These are phyloP conservation scores for Strigamia crassipes DNA, from an alignment of 2,888 invertebrate species.

Conservation along the genomic window DNA sequence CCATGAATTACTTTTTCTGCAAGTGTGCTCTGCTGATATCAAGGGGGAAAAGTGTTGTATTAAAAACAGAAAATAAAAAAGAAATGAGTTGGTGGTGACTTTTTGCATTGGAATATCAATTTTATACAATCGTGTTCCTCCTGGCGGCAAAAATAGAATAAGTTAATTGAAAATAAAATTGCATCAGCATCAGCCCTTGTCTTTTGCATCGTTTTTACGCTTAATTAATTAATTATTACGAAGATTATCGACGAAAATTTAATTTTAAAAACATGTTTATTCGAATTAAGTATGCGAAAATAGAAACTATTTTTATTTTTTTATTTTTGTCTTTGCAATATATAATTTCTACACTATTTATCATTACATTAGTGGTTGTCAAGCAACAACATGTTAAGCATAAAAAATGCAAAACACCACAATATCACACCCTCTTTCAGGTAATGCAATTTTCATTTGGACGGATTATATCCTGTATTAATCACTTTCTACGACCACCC, in stretches of 20 bases:
- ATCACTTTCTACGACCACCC: not conserved
- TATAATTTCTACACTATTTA: not conserved
- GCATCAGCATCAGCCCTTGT: not conserved
- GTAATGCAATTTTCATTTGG: not conserved
- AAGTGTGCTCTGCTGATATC: constrained; percentile 1
- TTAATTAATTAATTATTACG: not conserved
- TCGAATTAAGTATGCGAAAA: not conserved
- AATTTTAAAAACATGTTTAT: not conserved
- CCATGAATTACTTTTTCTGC: not conserved
- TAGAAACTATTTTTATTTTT: not conserved
- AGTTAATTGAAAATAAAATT: not conserved
- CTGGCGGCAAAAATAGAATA: not conserved
- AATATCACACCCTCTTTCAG: not conserved
- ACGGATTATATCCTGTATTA: not conserved
- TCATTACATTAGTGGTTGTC: not conserved
- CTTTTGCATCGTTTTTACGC: not conserved
- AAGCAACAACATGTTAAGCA: not conserved
- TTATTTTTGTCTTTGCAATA: not conserved
- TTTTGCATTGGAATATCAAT: not conserved
- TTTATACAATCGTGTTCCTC: not conserved
- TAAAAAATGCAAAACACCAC: not conserved
- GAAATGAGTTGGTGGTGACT: not conserved
- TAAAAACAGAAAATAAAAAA: not conserved
- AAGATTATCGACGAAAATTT: not conserved
- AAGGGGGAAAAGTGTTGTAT: not conserved